phyloP scores from a whole-genome alignment of 2,797 vertebrate species.

The Triplophysa yarkandensis region DNA sequence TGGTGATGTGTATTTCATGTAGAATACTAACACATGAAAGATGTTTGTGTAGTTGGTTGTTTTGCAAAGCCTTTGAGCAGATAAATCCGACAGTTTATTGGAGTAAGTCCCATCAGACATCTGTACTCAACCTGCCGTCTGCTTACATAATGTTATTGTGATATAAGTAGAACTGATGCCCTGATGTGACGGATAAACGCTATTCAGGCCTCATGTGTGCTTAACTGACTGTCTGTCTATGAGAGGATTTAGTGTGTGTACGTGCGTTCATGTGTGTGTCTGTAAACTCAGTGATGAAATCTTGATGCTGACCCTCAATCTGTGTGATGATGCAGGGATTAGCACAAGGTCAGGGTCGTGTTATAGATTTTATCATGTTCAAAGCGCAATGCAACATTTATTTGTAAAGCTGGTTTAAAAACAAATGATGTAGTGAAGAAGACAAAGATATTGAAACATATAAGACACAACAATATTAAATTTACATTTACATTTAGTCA shows the following conservation, averaged over 20 bases:
- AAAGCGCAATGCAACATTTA: too few species aligned
- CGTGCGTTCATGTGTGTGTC: neutral
- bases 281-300: constrained; percentile 25
- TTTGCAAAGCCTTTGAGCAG: neutral
- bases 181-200: constrained; percentile 29
- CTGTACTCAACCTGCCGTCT: constrained; percentile 7
- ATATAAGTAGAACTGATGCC: neutral
- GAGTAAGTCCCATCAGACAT: constrained; percentile 16
- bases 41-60: too few species aligned
- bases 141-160: constrained; percentile 41
- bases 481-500: too few species aligned
- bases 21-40: too few species aligned
- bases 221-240: constrained; percentile 5
- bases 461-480: too few species aligned
- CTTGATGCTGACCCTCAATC: neutral
- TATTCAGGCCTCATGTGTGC: neutral
- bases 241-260: neutral
- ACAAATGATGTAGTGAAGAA: too few species aligned
- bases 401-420: too few species aligned
- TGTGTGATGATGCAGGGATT: neutral
- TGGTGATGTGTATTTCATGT: too few species aligned
- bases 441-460: too few species aligned
- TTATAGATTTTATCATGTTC: neutral
- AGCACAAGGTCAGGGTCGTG: constrained; percentile 4
- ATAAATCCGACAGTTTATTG: neutral